Percentiles rank a stretch among this genome's conserved stretches.
Evolutionary conservation across 2,888 invertebrate species (phyloP).

Genomic region (Papilio demoleus): DNA sequence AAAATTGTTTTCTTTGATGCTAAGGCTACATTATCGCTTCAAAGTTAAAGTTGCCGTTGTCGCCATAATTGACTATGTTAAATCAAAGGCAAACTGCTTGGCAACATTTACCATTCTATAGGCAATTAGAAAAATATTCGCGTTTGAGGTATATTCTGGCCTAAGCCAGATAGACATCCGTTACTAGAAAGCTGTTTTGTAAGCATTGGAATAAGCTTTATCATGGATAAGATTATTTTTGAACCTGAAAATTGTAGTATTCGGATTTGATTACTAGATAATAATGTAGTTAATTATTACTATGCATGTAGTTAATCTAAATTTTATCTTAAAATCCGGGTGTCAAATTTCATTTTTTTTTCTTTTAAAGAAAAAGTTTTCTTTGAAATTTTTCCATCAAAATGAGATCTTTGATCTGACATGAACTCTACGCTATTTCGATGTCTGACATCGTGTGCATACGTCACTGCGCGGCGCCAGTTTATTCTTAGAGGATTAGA

Average conservation of each 20-base stretch:
- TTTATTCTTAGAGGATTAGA: constrained; percentile 51
- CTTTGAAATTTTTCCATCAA: constrained; percentile 15
- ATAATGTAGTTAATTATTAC: not conserved
- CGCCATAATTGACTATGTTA: no score
- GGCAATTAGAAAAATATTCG: no score
- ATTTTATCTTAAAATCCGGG: not conserved
- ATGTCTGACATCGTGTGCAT: constrained; percentile 40
- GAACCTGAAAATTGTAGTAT: no score
- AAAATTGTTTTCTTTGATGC: not conserved
- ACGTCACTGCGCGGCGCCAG: constrained; percentile 51
- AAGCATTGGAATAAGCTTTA: not conserved
- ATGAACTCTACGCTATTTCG: constrained; percentile 46
- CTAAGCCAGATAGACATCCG: no score
- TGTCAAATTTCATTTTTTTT: not conserved
- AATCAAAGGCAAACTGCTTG: no score
- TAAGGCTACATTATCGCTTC: not conserved
- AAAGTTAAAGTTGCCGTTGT: no score
- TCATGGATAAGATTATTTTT: not conserved
- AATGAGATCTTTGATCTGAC: constrained; percentile 33
- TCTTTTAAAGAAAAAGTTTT: not conserved
- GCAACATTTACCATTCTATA: no score
- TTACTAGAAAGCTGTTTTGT: no score
- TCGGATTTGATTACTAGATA: no score
- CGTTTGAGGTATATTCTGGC: no score
- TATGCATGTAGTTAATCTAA: not conserved